These are phyloP conservation scores for Pantherophis guttatus DNA, from an alignment of 2,113 vertebrate genomes.

Conservation along the genomic window DNA sequence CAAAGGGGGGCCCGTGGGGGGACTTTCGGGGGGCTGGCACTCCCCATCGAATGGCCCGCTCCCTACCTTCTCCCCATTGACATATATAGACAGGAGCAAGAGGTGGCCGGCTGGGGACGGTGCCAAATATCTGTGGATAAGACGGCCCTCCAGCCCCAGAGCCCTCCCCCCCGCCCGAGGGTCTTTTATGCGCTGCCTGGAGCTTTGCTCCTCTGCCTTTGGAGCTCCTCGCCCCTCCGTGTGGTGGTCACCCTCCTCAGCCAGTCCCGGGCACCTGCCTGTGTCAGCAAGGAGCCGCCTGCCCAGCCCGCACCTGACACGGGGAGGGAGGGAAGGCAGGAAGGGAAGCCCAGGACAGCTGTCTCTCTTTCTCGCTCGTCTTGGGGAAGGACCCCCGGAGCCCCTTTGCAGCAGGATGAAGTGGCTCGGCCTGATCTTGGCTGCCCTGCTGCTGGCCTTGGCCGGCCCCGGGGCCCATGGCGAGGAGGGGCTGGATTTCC, in stretches of 20 bases:
- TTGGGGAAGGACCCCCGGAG: background rate
- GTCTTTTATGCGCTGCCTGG: constrained; percentile 59
- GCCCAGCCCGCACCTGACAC: background rate
- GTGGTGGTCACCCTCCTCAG: background rate
- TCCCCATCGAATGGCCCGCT: background rate
- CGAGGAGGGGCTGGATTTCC: constrained; percentile 82
- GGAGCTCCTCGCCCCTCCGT: constrained; percentile 25
- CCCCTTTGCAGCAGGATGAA: constrained; percentile 57
- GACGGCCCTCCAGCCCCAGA: constrained; percentile 38
- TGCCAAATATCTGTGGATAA: constrained; percentile 48
- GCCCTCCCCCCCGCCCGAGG: constrained; percentile 52
- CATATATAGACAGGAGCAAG: constrained; percentile 52
- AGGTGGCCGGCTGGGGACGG: constrained; percentile 32
- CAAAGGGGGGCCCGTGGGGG: background rate
- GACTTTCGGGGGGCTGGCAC: background rate
- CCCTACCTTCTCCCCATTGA: constrained; percentile 20
- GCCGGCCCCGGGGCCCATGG: constrained; percentile 64
- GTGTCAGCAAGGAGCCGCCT: constrained; percentile 38
- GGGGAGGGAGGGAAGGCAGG: background rate
- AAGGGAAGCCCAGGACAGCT: background rate
- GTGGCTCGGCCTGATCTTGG: constrained; percentile 72
- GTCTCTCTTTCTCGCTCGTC: background rate
- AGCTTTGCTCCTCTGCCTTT: constrained; percentile 33
- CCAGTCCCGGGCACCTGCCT: background rate
- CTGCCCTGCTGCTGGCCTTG: constrained; percentile 57